phyloP scores from a whole-genome alignment of 2,888 invertebrate species.

The Phortica okadai region DNA sequence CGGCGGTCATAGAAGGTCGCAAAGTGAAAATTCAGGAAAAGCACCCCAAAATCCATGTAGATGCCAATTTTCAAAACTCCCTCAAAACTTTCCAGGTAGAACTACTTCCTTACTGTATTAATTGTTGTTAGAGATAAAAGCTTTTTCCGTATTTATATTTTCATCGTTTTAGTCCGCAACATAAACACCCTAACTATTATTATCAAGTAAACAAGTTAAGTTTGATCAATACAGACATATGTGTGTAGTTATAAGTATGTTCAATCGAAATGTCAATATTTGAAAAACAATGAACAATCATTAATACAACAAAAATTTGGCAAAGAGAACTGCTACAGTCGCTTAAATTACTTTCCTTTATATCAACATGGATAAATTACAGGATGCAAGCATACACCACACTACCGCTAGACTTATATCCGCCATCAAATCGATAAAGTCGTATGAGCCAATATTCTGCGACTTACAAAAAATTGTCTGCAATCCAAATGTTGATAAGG shows the following conservation, averaged over 20 bases:
- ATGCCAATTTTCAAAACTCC: too few species aligned
- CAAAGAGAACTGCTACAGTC: too few species aligned
- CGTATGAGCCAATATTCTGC: constrained; percentile 82
- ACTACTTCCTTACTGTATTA: too few species aligned
- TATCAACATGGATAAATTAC: constrained; percentile 73
- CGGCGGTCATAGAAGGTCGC: too few species aligned
- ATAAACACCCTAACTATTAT: background rate
- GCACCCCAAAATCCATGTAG: too few species aligned
- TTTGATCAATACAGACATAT: background rate
- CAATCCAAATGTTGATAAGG: constrained; percentile 84
- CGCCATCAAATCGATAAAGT: constrained; percentile 85
- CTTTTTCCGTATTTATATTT: too few species aligned
- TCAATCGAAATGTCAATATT: background rate
- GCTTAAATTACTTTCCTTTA: background rate
- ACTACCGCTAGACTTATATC: constrained; percentile 87
- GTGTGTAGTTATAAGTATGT: background rate
- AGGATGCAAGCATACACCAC: constrained; percentile 80
- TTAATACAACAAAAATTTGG: too few species aligned
- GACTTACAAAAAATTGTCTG: constrained; percentile 83
- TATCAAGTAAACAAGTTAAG: background rate
- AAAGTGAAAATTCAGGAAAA: too few species aligned
- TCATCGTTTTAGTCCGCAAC: too few species aligned
- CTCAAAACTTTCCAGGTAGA: too few species aligned
- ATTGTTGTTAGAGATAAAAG: too few species aligned
- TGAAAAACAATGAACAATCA: background rate